A percentile compares a stretch with the other conserved stretches of the same genome.
phyloP scores from a whole-genome alignment of 35 echinoderm and acorn worm genomes.

The Antedon bifida region DNA sequence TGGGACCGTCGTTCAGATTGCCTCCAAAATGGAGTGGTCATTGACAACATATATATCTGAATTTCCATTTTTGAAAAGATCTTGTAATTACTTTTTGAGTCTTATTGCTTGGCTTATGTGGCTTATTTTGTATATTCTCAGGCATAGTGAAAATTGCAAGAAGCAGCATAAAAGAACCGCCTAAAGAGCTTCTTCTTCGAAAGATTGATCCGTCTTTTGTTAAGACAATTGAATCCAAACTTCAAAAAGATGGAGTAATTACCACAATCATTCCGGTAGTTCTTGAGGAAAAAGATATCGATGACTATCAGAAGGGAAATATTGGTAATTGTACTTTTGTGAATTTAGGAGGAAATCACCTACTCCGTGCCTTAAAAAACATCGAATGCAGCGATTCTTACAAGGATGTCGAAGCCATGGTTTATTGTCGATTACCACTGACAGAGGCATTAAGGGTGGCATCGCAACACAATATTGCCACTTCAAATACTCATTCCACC shows the following conservation, averaged over 20 bases:
- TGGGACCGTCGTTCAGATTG: no score
- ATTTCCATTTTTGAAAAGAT: no score
- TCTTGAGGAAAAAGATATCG: not conserved
- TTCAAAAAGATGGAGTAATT: not conserved
- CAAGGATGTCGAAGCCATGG: not conserved
- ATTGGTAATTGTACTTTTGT: not conserved
- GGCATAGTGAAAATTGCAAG: not conserved
- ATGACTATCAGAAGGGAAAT: not conserved
- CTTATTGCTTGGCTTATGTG: no score
- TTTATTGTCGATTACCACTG: not conserved
- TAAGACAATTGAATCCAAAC: not conserved
- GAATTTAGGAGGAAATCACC: not conserved
- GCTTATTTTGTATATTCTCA: not conserved
- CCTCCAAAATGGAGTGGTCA: no score
- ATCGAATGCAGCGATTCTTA: not conserved
- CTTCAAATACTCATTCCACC: not conserved
- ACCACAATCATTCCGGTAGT: not conserved
- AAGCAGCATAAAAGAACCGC: not conserved
- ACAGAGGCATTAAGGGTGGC: not conserved
- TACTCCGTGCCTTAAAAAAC: not conserved
- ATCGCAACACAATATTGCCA: not conserved
- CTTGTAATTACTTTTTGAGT: no score
- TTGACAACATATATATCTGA: no score
- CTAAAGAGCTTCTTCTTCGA: not conserved
- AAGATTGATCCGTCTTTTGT: not conserved